These are phyloP conservation scores for Taphrorychus bicolor DNA, from an alignment of 2,888 invertebrate genomes.

Conservation along the genomic window DNA sequence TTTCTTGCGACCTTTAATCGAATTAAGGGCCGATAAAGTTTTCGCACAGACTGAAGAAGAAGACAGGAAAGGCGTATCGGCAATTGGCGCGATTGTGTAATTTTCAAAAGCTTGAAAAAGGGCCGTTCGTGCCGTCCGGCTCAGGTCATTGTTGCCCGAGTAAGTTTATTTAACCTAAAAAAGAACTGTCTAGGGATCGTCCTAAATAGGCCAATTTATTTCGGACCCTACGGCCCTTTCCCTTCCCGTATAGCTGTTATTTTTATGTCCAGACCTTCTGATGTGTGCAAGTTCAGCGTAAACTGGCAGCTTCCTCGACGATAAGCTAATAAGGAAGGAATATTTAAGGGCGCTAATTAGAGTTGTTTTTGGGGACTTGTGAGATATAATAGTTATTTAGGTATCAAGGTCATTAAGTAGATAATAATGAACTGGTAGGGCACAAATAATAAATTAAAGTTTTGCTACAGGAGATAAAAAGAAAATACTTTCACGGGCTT, in stretches of 20 bases:
- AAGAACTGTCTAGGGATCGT: constrained; percentile 15
- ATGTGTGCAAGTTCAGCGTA: constrained; percentile 8
- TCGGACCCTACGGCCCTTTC: constrained; percentile 3
- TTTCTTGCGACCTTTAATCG: not conserved
- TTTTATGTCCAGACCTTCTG: constrained; percentile 14
- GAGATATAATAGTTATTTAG: no score
- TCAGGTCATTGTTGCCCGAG: constrained; percentile 9
- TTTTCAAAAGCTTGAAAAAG: not conserved
- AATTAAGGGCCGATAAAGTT: not conserved
- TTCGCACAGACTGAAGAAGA: not conserved
- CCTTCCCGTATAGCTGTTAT: constrained; percentile 9
- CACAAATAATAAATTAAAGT: no score
- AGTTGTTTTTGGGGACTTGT: no score
- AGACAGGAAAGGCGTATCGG: not conserved
- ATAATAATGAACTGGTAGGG: no score
- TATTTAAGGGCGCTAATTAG: no score
- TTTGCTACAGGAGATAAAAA: no score
- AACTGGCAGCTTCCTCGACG: not conserved
- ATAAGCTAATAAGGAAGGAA: not conserved
- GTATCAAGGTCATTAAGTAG: no score
- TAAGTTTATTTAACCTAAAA: constrained; percentile 23
- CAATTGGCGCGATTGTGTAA: not conserved
- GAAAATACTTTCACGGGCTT: no score
- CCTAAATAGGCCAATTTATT: constrained; percentile 15
- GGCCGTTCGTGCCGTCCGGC: not conserved